Conservation (phyloP, 2,888 invertebrate species). For the Bunonema sp. region DNA sequence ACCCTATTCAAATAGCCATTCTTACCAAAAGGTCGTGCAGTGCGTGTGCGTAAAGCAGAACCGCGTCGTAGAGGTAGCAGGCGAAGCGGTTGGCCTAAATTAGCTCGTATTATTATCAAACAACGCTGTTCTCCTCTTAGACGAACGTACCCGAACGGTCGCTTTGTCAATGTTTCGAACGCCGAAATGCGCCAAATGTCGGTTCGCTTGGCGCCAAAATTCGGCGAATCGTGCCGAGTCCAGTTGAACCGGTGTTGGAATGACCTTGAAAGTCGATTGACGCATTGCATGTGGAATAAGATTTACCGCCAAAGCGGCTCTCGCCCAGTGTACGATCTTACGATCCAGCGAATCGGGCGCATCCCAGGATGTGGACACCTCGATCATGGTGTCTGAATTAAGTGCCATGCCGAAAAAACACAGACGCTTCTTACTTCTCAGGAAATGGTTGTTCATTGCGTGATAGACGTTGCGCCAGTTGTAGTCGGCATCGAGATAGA, state of each 20-base stretch:
- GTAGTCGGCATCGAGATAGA: slow-evolving; percentile 73
- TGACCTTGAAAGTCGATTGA: slow-evolving; percentile 48
- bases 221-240: slow-evolving; percentile 53
- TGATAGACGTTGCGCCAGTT: slow-evolving; percentile 49
- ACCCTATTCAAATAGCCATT: not conserved
- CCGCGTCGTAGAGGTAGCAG: slow-evolving; percentile 70
- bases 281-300: not conserved
- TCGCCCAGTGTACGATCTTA: not conserved
- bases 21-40: too few species aligned
- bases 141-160: too few species aligned
- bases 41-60: slow-evolving; percentile 69
- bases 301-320: not conserved
- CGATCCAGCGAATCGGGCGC: slow-evolving; percentile 24
- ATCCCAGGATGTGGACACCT: slow-evolving; percentile 26
- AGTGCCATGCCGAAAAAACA: not conserved
- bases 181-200: slow-evolving; percentile 21
- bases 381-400: slow-evolving; percentile 28
- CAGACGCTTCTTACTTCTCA: slow-evolving; percentile 18
- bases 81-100: slow-evolving; percentile 55
- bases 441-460: slow-evolving; percentile 43
- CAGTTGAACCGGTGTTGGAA: slow-evolving; percentile 63
- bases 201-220: slow-evolving; percentile 62
- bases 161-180: slow-evolving; percentile 11
- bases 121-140: slow-evolving; percentile 8
- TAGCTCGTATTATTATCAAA: not conserved